Conservation (phyloP, 2,113 vertebrate genomes). For the Syrmaticus mikado region DNA sequence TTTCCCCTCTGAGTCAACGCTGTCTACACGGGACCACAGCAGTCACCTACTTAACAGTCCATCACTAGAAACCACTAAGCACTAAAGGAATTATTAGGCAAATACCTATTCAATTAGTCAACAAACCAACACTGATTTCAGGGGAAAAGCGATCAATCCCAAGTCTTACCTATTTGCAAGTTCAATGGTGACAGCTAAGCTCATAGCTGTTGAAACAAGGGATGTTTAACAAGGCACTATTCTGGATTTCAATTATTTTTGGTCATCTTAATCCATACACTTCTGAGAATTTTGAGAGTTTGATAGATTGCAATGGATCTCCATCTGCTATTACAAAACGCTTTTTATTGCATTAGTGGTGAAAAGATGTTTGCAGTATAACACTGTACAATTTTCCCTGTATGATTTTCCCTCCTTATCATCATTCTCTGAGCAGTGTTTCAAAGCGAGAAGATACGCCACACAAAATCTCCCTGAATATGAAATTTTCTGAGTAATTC, state of each 20-base stretch:
- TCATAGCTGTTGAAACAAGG: background rate
- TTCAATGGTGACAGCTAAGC: background rate
- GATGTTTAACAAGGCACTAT: background rate
- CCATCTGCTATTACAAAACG: background rate
- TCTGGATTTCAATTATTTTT: background rate
- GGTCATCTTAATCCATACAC: background rate
- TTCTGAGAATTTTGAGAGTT: background rate
- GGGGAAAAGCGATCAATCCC: background rate
- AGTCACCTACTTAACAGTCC: background rate
- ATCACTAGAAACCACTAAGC: background rate
- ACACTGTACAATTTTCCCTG: background rate
- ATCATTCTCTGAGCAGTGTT: constrained; percentile 11
- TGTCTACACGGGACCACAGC: background rate
- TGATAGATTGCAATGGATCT: constrained; percentile 3
- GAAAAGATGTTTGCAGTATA: constrained; percentile 14
- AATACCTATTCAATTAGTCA: background rate
- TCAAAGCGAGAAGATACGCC: constrained; percentile 28
- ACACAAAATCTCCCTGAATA: constrained; percentile 49
- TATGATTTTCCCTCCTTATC: background rate
- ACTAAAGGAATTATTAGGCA: background rate
- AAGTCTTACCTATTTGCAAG: background rate
- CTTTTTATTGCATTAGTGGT: constrained; percentile 36
- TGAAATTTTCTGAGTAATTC: constrained; percentile 40
- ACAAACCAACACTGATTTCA: background rate
- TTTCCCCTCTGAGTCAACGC: fast-evolving